These are phyloP conservation scores for Sebastes miniatus DNA, from an alignment of 2,797 vertebrate genomes.

Conservation along the genomic window DNA sequence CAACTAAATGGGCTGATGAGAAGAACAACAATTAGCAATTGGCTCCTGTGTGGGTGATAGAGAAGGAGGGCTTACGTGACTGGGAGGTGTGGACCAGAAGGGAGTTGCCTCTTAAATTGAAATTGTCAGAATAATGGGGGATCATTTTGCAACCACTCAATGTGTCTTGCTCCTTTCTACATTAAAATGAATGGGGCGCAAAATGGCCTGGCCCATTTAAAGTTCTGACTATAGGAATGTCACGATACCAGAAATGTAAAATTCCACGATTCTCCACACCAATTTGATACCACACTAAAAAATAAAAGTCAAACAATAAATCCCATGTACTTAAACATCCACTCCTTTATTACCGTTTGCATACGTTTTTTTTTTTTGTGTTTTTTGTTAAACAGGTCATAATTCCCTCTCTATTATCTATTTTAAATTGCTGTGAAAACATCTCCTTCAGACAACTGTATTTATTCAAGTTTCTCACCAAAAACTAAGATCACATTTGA, in stretches of 20 bases:
- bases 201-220: not conserved
- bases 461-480: not conserved
- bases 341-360: no score
- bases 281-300: not conserved
- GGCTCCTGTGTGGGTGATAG: not conserved
- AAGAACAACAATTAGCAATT: conserved; percentile 15
- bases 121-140: not conserved
- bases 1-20: conserved; percentile 1
- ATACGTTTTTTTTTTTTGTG: no score
- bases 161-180: not conserved
- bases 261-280: no score
- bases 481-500: not conserved
- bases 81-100: not conserved
- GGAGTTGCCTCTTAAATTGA: not conserved
- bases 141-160: not conserved
- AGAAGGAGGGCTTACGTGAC: not conserved
- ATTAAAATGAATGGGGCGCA: not conserved
- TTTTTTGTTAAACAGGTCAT: not conserved
- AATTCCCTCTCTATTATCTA: not conserved
- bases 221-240: not conserved
- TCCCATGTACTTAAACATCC: no score
- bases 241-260: not conserved
- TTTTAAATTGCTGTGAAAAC: not conserved
- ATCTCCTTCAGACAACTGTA: not conserved
- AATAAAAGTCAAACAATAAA: not conserved